Evolutionary conservation across 2,797 vertebrate genomes (phyloP).

Genomic region (Apogon hyalosoma): DNA sequence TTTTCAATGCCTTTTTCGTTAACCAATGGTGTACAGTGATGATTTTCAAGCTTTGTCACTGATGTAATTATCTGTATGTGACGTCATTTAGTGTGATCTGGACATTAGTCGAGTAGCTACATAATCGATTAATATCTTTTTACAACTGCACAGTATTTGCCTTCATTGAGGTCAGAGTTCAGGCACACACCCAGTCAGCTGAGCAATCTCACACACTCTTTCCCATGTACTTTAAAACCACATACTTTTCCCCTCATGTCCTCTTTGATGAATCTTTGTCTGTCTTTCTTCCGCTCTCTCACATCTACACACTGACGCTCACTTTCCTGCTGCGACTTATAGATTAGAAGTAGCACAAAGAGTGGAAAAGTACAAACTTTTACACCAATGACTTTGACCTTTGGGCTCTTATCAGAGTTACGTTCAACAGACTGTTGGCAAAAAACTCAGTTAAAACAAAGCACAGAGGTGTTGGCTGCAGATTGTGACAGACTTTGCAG

Average conservation of each 20-base stretch:
- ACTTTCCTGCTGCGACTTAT: background rate
- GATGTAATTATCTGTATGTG: no score
- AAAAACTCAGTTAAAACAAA: background rate
- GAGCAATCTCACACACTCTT: background rate
- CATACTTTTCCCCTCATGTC: background rate
- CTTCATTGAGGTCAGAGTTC: background rate
- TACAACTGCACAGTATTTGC: no score
- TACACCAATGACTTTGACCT: conserved; percentile 6
- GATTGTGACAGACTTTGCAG: background rate
- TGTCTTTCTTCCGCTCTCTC: background rate
- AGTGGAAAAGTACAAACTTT: background rate
- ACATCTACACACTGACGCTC: background rate
- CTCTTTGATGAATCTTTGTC: background rate
- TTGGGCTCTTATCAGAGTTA: background rate
- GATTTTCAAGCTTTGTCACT: no score
- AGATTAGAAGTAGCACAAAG: background rate
- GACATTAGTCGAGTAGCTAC: no score
- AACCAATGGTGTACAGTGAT: no score
- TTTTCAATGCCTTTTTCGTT: no score
- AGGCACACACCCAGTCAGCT: conserved; percentile 10
- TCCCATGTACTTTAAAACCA: no score
- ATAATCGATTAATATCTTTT: no score
- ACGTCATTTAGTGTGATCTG: no score
- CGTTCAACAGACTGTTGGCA: background rate
- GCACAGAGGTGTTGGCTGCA: background rate